Evolutionary conservation across 2,888 invertebrate genomes (phyloP).

Genomic region (Colletes collaris): DNA sequence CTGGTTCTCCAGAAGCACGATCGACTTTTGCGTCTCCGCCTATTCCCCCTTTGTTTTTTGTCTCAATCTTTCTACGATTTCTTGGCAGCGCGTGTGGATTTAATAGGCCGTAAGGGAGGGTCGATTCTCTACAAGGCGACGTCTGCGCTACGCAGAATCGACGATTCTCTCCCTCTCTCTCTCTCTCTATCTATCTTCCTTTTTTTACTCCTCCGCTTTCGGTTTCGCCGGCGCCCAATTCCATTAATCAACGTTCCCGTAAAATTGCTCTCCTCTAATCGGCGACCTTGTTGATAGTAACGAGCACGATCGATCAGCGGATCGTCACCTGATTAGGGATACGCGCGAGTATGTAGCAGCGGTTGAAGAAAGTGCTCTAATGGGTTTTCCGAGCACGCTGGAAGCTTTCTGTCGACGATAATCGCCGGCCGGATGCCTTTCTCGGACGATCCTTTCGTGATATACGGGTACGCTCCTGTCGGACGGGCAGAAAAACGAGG

Average conservation of each 20-base stretch:
- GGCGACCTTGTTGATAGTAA: slow-evolving; percentile 40
- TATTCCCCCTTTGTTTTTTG: slow-evolving; percentile 17
- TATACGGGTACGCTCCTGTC: slow-evolving; percentile 20
- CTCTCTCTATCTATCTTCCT: background rate
- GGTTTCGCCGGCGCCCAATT: slow-evolving; percentile 2
- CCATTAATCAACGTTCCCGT: slow-evolving; percentile 54
- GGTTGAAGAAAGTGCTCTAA: slow-evolving; percentile 23
- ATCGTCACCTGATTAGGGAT: slow-evolving; percentile 52
- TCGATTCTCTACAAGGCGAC: slow-evolving; percentile 52
- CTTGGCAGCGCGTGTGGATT: slow-evolving; percentile 60
- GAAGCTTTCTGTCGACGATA: slow-evolving; percentile 26
- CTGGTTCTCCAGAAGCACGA: slow-evolving; percentile 12
- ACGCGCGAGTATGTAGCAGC: slow-evolving; percentile 1
- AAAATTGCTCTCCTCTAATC: slow-evolving; percentile 49
- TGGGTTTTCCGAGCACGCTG: slow-evolving; percentile 19
- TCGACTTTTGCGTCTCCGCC: slow-evolving; percentile 20
- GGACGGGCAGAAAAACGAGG: background rate
- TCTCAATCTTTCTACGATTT: slow-evolving; percentile 48
- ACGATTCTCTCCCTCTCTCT: slow-evolving; percentile 48
- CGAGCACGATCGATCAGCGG: slow-evolving; percentile 32
- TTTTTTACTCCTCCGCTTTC: slow-evolving; percentile 10
- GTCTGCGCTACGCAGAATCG: slow-evolving; percentile 52
- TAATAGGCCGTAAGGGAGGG: slow-evolving; percentile 65
- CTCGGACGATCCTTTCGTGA: slow-evolving; percentile 21
- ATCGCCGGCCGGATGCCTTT: slow-evolving; percentile 33